Base-by-base conservation (phyloP, 1,140 invertebrate species). In the Eupristina koningsbergeri region DNA sequence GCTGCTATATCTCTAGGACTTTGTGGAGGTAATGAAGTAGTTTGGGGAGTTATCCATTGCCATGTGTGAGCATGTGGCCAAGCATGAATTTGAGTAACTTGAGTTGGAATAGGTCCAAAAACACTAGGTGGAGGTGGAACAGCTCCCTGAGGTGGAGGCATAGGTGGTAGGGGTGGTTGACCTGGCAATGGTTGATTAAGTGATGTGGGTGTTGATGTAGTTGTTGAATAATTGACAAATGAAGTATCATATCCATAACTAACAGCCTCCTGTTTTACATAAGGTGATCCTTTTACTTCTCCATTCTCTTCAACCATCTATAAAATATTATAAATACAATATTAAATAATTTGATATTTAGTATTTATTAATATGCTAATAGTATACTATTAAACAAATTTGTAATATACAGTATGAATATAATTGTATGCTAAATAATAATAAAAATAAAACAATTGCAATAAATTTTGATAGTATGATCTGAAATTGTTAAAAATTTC, bases 121-220 rank as follows among this genome's bases (percentile, higher is more conserved):
- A 92, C 88, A 79, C 91, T 90, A 29, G 91, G 91, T 8, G 91
- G 91, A 47, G 92, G 92, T 9, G 90, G 84, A 50, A 89, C 86
- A 5, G 86, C 88, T 2, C 88, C 84, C 6, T 91, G 91, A 11
- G 91, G 92, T 45, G 91, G 92, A 41, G 91, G 81, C 91, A 92
- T 92, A 15, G 91, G 90, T 47, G 92, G 92, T 61, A 93, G 84
- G 3, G 92, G 92, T 36, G 92, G 92, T 79, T 93, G 92, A 8
- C 92, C 91, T 1, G 92, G 92, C 36, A 92, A 85, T 11, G 91
- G 91, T 75, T 91, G 91, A 75, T 89, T 89, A 13, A 91, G 82
- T 0, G 88, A 84, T 0, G 88, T 84, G 0, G 87, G 75, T 29
- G 88, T 85, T 11, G 86, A 84, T 36, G 88, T 87, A 0, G 86